phyloP scores from a whole-genome alignment of 2,113 vertebrate species.

The Zosterops lateralis region DNA sequence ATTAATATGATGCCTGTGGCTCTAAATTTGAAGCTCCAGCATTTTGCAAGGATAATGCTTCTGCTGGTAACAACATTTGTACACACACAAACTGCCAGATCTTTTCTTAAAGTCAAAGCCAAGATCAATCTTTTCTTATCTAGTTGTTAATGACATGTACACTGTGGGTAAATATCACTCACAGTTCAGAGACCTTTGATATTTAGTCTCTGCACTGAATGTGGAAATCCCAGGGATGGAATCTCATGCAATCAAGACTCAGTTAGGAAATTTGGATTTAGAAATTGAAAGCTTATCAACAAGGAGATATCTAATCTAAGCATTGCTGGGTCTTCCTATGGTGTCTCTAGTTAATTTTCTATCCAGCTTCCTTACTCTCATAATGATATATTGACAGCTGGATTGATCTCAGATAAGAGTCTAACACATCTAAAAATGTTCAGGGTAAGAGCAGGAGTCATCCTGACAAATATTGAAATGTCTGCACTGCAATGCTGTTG shows the following conservation, averaged over 20 bases:
- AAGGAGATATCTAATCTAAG: not conserved
- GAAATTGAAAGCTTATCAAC: not conserved
- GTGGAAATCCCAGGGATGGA: not conserved
- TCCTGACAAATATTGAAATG: not conserved
- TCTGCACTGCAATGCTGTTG: not conserved
- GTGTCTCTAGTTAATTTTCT: not conserved
- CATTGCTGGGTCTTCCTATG: not conserved
- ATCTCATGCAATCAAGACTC: not conserved
- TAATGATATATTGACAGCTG: not conserved
- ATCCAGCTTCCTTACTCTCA: not conserved
- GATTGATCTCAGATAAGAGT: not conserved
- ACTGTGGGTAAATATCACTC: conserved; percentile 62
- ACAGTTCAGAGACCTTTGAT: conserved; percentile 51
- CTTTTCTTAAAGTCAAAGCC: conserved; percentile 1
- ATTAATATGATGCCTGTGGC: fast-evolving
- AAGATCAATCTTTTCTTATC: conserved; percentile 49
- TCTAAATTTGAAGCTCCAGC: not conserved
- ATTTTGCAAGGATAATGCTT: not conserved
- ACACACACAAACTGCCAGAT: not conserved
- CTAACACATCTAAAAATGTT: not conserved
- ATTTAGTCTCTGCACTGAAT: not conserved
- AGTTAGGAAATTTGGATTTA: not conserved
- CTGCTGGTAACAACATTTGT: not conserved
- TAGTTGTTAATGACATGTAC: conserved; percentile 34
- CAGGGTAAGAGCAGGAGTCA: not conserved